Evolutionary conservation across 2,797 vertebrate species (phyloP).

Genomic region (Scolopax rusticola): DNA sequence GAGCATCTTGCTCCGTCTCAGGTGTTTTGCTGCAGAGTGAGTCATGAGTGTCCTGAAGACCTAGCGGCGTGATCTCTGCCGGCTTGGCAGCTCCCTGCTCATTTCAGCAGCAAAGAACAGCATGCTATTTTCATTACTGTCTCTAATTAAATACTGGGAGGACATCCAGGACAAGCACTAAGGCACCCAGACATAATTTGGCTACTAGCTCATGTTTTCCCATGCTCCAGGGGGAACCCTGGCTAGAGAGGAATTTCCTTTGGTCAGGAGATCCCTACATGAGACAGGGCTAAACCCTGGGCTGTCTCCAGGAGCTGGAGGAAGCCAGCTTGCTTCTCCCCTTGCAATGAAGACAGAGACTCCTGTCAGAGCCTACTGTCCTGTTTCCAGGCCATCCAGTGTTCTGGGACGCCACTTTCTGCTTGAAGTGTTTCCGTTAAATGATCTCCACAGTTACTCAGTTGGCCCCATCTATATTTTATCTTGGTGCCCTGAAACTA

Average conservation of each 20-base stretch:
- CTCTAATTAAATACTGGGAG: neutral
- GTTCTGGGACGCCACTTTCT: neutral
- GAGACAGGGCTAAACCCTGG: neutral
- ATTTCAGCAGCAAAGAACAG: neutral
- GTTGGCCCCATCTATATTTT: neutral
- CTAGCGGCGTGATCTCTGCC: neutral
- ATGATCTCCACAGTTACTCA: neutral
- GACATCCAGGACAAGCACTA: neutral
- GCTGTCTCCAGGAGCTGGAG: neutral
- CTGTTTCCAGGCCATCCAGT: neutral
- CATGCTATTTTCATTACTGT: neutral
- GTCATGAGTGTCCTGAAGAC: neutral
- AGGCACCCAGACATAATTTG: neutral
- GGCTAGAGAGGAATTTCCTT: neutral
- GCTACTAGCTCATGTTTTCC: neutral
- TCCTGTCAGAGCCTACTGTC: neutral
- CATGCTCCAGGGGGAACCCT: neutral
- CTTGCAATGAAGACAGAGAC: neutral
- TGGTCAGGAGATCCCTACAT: neutral
- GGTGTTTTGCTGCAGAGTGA: neutral
- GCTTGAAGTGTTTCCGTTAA: neutral
- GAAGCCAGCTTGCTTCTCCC: neutral
- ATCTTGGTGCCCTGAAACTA: neutral
- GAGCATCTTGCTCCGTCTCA: neutral
- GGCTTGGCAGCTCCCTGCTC: neutral